These are phyloP conservation scores for Cephus pulcher DNA, from an alignment of 2,888 invertebrate species.

Conservation along the genomic window DNA sequence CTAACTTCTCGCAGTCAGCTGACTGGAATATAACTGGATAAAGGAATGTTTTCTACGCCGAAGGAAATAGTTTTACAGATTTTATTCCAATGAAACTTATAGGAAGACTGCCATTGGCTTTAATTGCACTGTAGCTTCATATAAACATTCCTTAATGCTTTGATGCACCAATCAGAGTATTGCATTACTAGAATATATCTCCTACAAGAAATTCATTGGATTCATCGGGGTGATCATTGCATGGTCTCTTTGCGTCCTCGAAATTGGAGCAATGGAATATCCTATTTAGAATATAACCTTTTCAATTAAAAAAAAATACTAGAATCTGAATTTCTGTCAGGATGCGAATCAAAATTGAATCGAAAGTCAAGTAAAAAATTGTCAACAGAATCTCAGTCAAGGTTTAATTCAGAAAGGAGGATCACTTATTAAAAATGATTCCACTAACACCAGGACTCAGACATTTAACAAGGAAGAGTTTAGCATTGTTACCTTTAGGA, in stretches of 20 bases:
- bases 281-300: not conserved
- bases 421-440: not conserved
- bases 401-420: not conserved
- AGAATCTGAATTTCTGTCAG: not conserved
- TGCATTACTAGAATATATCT: not conserved
- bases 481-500: not conserved
- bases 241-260: not conserved
- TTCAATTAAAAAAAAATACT: not conserved
- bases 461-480: not conserved
- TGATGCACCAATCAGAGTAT: not conserved
- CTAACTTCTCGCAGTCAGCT: conserved; percentile 40
- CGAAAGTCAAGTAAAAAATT: not conserved
- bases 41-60: not conserved
- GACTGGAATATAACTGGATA: conserved; percentile 20
- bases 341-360: not conserved
- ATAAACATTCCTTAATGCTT: not conserved
- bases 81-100: not conserved
- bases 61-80: not conserved
- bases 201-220: not conserved
- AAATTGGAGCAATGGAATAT: not conserved
- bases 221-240: not conserved
- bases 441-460: not conserved
- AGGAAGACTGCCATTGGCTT: not conserved
- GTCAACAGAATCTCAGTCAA: not conserved
- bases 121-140: not conserved